These are phyloP conservation scores for Tokudaia muenninki DNA, from an alignment of 2,797 vertebrate species.

Conservation along the genomic window DNA sequence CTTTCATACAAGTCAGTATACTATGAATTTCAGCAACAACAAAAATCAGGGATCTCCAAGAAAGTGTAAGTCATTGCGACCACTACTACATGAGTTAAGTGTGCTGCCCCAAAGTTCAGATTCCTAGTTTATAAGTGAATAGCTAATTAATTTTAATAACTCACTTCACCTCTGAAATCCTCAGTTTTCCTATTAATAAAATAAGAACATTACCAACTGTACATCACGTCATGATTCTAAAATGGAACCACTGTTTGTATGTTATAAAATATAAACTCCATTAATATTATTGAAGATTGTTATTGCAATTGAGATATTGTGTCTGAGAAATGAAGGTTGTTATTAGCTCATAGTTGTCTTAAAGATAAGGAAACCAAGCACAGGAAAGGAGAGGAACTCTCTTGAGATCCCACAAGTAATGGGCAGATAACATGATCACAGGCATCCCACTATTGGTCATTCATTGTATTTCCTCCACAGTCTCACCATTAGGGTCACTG, in stretches of 20 bases:
- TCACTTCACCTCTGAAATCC: background rate
- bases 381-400: background rate
- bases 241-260: background rate
- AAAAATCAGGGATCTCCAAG: conserved; percentile 26
- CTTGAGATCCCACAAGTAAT: background rate
- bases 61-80: background rate
- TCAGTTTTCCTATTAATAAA: conserved; percentile 36
- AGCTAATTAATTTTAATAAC: background rate
- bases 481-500: background rate
- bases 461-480: background rate
- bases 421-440: background rate
- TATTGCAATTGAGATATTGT: background rate
- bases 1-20: background rate
- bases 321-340: background rate
- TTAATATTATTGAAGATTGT: background rate
- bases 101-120: background rate
- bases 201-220: background rate
- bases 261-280: background rate
- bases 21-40: background rate
- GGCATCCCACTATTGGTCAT: background rate
- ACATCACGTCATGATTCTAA: background rate
- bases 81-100: background rate
- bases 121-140: conserved; percentile 6
- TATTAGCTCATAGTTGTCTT: background rate
- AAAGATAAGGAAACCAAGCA: conserved; percentile 29